phyloP scores from a whole-genome alignment of 2,888 invertebrate genomes.

The Pheosia tremula region DNA sequence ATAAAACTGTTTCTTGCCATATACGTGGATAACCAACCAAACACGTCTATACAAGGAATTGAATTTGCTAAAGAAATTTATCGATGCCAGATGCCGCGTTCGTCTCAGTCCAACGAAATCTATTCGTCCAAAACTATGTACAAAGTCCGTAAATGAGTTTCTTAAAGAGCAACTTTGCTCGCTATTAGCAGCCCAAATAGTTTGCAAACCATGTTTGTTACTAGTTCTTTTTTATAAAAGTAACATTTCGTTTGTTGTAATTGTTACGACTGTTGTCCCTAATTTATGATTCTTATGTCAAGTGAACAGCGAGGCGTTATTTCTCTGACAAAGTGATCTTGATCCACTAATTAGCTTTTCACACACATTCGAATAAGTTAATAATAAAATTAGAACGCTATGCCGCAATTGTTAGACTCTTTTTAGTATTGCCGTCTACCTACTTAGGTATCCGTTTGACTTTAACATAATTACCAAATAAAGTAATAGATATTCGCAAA shows the following conservation, averaged over 20 bases:
- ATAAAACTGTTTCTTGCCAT: conserved; percentile 1
- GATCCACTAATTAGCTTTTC: neutral
- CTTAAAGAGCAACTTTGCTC: conserved; percentile 29
- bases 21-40: conserved; percentile 2
- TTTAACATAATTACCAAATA: no score
- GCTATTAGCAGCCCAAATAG: conserved; percentile 23
- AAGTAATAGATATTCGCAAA: neutral
- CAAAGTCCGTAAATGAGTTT: conserved; percentile 40
- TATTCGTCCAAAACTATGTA: conserved; percentile 30
- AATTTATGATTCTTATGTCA: neutral
- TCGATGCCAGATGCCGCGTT: conserved; percentile 26
- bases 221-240: conserved; percentile 14
- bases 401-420: no score
- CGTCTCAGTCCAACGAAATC: conserved; percentile 26
- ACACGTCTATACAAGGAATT: conserved; percentile 13
- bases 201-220: conserved; percentile 26
- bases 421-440: no score
- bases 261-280: conserved; percentile 3
- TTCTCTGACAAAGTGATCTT: neutral
- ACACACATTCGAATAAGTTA: no score
- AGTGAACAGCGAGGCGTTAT: neutral
- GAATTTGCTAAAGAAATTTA: conserved; percentile 31
- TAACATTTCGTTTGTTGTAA: conserved; percentile 7
- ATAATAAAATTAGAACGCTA: no score
- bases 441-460: no score